These are phyloP conservation scores for Coelopa pilipes DNA, from an alignment of 2,888 invertebrate species.

Conservation along the genomic window DNA sequence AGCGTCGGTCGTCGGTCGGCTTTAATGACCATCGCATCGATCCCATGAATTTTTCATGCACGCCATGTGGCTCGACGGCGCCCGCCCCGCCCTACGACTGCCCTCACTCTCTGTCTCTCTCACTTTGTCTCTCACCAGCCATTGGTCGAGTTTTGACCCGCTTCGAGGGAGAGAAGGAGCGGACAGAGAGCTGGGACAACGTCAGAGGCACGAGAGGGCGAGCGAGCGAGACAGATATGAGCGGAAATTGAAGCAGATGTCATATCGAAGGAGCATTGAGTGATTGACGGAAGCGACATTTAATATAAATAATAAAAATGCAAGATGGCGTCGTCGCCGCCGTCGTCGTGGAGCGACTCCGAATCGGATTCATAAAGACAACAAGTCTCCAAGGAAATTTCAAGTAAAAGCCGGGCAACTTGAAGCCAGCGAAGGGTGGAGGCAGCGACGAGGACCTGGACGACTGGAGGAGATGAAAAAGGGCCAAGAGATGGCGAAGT, in stretches of 20 bases:
- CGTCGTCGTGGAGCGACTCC: background rate
- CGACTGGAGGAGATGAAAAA: background rate
- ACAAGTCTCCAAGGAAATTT: conserved; percentile 38
- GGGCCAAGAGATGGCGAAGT: too few species aligned
- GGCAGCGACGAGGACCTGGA: background rate
- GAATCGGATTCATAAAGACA: conserved; percentile 27
- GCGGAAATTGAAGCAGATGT: background rate
- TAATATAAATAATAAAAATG: conserved; percentile 38
- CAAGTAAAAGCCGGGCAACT: conserved; percentile 25
- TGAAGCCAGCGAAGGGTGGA: background rate
- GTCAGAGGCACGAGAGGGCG: background rate
- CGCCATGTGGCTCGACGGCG: conserved; percentile 5
- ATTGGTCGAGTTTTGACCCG: background rate
- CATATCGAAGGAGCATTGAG: conserved; percentile 21
- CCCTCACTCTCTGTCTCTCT: too few species aligned
- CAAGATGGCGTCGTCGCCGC: conserved; percentile 14
- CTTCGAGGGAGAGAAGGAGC: background rate
- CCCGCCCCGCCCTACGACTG: too few species aligned
- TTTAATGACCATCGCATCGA: conserved; percentile 6
- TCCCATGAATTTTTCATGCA: conserved; percentile 7
- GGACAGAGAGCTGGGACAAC: background rate
- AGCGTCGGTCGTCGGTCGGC: background rate
- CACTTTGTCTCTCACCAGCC: background rate
- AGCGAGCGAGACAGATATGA: background rate
- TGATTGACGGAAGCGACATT: conserved; percentile 40